A percentile compares a stretch with the other conserved stretches of the same genome.
These are phyloP conservation scores for Dusona sp. DNA, from an alignment of 2,888 invertebrate genomes.

Conservation along the genomic window DNA sequence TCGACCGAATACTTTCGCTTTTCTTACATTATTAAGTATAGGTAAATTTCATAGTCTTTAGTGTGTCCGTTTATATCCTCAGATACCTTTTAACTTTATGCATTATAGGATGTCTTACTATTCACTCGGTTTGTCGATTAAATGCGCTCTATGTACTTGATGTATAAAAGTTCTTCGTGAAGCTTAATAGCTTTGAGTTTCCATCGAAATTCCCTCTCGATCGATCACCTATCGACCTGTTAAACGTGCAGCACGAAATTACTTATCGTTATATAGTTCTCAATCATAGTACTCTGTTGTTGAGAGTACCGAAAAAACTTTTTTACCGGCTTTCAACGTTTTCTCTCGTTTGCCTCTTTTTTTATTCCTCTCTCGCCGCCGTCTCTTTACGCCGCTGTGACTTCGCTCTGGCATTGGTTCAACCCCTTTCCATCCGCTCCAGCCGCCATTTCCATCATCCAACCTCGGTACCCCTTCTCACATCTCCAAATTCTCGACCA, in stretches of 20 bases:
- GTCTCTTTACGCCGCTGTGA: conserved; percentile 24
- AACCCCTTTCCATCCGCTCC: conserved; percentile 14
- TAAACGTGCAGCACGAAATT: conserved; percentile 38
- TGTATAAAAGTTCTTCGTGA: conserved; percentile 14
- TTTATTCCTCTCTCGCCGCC: conserved; percentile 9
- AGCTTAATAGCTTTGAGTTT: conserved; percentile 10
- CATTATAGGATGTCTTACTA: not conserved
- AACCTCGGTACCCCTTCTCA: not conserved
- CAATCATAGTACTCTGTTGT: conserved; percentile 51
- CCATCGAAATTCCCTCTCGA: conserved; percentile 16
- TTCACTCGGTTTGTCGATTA: not conserved
- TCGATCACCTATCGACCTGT: conserved; percentile 42
- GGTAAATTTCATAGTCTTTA: not conserved
- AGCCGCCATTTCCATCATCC: conserved; percentile 29
- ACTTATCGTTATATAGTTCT: conserved; percentile 49
- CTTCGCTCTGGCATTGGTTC: conserved; percentile 34
- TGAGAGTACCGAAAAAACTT: conserved; percentile 44
- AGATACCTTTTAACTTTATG: not conserved
- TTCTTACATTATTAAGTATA: not conserved
- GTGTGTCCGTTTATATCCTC: not conserved
- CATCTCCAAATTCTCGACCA: conserved; percentile 21
- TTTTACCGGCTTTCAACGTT: conserved; percentile 27
- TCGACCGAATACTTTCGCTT: not conserved
- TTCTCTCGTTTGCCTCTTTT: not conserved
- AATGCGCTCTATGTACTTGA: conserved; percentile 5